Base-by-base conservation (phyloP, 2,797 vertebrate species). In the Paedocypris micromegethes region DNA sequence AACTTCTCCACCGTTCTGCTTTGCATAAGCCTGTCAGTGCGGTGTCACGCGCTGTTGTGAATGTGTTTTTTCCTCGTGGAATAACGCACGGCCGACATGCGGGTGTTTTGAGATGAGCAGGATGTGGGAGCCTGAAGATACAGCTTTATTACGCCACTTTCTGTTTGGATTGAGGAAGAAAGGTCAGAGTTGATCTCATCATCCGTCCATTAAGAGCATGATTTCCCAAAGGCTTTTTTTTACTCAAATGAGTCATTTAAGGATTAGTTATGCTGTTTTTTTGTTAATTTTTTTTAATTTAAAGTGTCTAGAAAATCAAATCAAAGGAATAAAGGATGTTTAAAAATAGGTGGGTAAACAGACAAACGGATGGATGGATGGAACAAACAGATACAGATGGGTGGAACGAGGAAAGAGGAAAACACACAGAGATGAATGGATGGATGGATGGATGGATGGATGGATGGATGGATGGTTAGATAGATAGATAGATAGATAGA, bases 71-170 rank as follows among this genome's bases (percentile, higher is more conserved):
- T 67, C 70, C 40, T 2, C 58, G n/a, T 6, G 4, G 48, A 40
- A 9, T 43, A 9, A 43, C n/a, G 37, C 45, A 0, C 46, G 50
- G 58, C 44, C 42, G n/a, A 54, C 23, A 2, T 59, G 6, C 53
- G 64, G 56, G 45, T 76, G 77, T 75, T 72, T 75, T 44, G 75
- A 65, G 65, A 51, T 43, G 8, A 4, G 41, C 48, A 42, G 43
- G 40, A 43, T 62, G 59, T 41, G 55, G 58, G 59, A 53, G 9
- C 71, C 72, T 64, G 6, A 47, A 65, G 59, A 49, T 51, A 47
- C 67, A 62, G 56, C 37, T 41, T 23, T 23, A 23, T 50, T 9
- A 40, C 9, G 48, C 9, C 38, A 43, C 39, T 40, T 58, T 41
- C 56, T 9, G 64, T 58, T 48, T 66, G 46, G 42, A 57, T 66